Evolutionary conservation across 2,888 invertebrate species (phyloP).

Genomic region (Amphipyra tragopoginis): DNA sequence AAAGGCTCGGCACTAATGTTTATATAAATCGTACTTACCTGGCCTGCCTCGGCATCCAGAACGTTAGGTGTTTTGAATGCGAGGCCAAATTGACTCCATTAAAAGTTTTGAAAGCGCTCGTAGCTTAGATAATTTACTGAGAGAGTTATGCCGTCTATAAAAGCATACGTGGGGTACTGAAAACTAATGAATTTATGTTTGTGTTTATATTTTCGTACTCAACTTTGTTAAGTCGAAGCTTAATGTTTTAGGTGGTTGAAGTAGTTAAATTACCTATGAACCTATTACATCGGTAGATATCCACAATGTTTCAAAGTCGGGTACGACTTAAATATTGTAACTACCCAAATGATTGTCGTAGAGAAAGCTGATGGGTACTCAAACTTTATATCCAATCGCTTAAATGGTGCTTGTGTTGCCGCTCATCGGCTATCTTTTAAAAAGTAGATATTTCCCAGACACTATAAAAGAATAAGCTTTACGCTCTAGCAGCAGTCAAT

Average conservation of each 20-base stretch:
- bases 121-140: conserved; percentile 88
- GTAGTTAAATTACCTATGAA: conserved; percentile 1
- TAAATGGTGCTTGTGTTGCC: conserved; percentile 44
- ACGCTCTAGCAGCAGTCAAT: conserved; percentile 10
- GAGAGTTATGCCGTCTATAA: conserved; percentile 85
- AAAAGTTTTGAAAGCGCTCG: conserved; percentile 88
- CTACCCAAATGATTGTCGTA: conserved; percentile 43
- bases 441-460: conserved; percentile 24
- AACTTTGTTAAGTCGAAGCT: conserved; percentile 61
- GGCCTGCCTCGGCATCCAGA: conserved; percentile 70
- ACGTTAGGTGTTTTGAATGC: conserved; percentile 86
- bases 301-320: background rate
- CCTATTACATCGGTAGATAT: background rate
- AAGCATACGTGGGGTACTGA: conserved; percentile 78
- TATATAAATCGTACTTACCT: conserved; percentile 83
- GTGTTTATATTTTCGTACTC: conserved; percentile 71
- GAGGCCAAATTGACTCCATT: conserved; percentile 89
- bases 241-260: conserved; percentile 48
- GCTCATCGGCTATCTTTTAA: conserved; percentile 51
- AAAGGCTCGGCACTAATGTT: conserved; percentile 77
- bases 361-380: conserved; percentile 52
- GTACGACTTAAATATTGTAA: conserved; percentile 21
- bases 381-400: conserved; percentile 62
- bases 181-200: conserved; percentile 83
- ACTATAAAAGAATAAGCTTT: conserved; percentile 30